Base-by-base conservation (phyloP, 2,888 invertebrate genomes). In the Drosophila lacicola region DNA sequence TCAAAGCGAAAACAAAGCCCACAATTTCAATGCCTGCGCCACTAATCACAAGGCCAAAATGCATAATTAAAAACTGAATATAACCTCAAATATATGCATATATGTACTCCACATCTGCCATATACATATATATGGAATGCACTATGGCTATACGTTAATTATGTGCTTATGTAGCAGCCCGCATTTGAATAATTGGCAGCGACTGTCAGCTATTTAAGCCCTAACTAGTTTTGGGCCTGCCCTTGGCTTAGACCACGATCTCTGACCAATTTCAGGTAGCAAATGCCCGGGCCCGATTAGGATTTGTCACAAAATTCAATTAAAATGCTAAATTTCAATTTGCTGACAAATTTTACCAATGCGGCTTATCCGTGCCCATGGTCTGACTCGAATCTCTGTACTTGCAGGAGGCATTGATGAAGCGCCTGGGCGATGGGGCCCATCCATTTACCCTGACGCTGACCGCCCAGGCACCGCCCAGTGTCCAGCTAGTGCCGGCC, bases 401-500 rank as follows among this genome's bases (percentile, higher is more conserved):
- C 41, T 93, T 93, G 41, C 93, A 97, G 97, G 97, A 97, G 82
- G 96, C 96, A 14, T 92, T 97, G 56, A 93, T 97, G 74, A 95
- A 95, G 90, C 94, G 97, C 66, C 93, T 97, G 44, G 97, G 97
- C 10, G 93, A 95, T 21, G 96, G 96, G 82, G 96, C 97, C 0
- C 95, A 96, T 91, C 96, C 97, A 0, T 97, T 97, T 90, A 95
- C 95, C 67, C 94, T 97, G 93, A 95, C 96, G 90, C 94, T 97
- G 78, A 96, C 96, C 2, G 95, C 96, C 37, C 93, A 97, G 77
- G 97, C 97, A 54, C 97, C 97, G n/a, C 97, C 97, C 19, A 97
- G 97, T 88, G 97, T 98, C 45, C 97, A 97, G 90, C 93, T 98
- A 78, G 97, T 97, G 19, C 97, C 97, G 0, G 97, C 97, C 3